Evolutionary conservation across 2,113 vertebrate genomes (phyloP).

Genomic region (Podarcis muralis): DNA sequence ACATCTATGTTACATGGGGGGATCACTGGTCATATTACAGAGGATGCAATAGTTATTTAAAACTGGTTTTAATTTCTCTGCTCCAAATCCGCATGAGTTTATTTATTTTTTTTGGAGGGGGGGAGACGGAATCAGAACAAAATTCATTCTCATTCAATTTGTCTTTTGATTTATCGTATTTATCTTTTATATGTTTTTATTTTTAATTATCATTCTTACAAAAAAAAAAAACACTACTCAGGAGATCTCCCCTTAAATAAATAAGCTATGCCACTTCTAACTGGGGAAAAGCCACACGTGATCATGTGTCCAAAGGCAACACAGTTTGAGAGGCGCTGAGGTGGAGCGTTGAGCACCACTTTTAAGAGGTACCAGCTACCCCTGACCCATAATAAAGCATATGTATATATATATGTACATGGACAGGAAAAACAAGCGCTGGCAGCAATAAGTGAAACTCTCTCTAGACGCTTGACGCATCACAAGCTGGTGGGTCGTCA

Average conservation of each 20-base stretch:
- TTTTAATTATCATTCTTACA: too few species aligned
- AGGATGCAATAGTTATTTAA: neutral
- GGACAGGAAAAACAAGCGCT: conserved; percentile 1
- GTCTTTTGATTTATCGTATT: neutral
- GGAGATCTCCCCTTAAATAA: conserved; percentile 33
- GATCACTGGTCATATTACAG: neutral
- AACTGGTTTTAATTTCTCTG: neutral
- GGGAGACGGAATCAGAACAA: neutral
- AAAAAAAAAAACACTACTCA: neutral
- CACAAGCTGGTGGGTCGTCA: conserved; percentile 51
- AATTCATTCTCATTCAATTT: neutral
- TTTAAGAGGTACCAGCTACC: conserved; percentile 5
- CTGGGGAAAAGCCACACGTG: conserved; percentile 61
- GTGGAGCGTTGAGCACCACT: neutral
- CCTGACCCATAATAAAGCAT: conserved; percentile 20
- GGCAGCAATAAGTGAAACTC: neutral
- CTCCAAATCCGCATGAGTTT: neutral
- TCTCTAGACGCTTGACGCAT: conserved; percentile 72
- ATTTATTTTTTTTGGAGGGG: neutral
- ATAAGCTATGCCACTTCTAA: conserved; percentile 29
- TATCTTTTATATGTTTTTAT: neutral
- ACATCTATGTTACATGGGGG: neutral
- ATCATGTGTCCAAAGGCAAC: neutral
- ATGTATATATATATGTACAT: neutral
- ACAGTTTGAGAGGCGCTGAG: neutral